A percentile compares a stretch with the other conserved stretches of the same genome.
These are phyloP conservation scores for Dreissena polymorpha DNA, from an alignment of 1,140 invertebrate species.

Conservation along the genomic window DNA sequence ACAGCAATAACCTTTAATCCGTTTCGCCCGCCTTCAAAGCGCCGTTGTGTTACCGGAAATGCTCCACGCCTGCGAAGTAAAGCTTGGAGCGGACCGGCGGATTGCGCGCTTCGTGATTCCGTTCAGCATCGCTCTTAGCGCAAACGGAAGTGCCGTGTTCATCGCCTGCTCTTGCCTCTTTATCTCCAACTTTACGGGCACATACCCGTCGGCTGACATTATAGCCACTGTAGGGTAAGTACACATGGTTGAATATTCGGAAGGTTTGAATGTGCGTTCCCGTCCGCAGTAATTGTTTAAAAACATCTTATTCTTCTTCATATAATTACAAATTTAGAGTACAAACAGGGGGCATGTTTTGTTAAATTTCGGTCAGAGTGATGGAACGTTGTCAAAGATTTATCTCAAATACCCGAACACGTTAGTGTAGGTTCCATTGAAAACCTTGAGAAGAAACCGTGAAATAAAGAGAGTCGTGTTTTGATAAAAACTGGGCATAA, in stretches of 20 bases:
- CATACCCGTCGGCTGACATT: constrained; percentile 84
- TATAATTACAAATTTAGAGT: background rate
- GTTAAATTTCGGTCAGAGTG: background rate
- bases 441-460: too few species aligned
- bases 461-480: too few species aligned
- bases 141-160: constrained; percentile 96
- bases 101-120: constrained; percentile 89
- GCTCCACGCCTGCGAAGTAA: constrained; percentile 66
- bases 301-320: background rate
- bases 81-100: constrained; percentile 66
- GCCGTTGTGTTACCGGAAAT: constrained; percentile 76
- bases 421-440: too few species aligned
- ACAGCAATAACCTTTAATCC: background rate
- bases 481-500: too few species aligned
- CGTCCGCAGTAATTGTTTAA: background rate
- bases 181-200: constrained; percentile 94
- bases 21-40: constrained; percentile 44
- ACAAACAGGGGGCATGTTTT: background rate
- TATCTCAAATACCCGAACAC: background rate
- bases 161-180: constrained; percentile 94
- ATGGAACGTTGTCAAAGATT: background rate
- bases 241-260: background rate
- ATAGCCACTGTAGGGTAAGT: constrained; percentile 83
- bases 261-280: background rate
- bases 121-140: constrained; percentile 95